Evolutionary conservation across 2,113 vertebrate genomes (phyloP), one percentile per base, ranked within the genome.

Genomic region (Sialia sialis): DNA sequence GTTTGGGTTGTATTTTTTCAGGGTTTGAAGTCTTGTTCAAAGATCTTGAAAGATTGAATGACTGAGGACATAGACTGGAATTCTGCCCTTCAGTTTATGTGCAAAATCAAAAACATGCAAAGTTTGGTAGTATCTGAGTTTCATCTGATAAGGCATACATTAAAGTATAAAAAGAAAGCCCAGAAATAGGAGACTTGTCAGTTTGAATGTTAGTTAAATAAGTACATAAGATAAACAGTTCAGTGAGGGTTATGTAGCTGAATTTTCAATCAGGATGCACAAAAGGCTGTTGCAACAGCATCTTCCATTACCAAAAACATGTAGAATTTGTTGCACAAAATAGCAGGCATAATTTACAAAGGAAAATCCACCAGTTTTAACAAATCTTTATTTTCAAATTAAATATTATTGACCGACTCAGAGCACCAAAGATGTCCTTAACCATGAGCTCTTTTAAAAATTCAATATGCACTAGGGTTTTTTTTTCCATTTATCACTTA

Each of bases 191-290:
- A 98, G 97, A 90, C 97, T 97, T 98, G 98, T 98, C 98, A 98
- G 97, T 98, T 97, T 97, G 97, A 98, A 98, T 98, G 98, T 98
- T 98, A 98, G 98, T 98, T 98, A 98, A 98, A 98, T 98, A 98
- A 98, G 97, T 98, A 98, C 97, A 97, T 97, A 98, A 98, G 97
- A 97, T 97, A 98, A 98, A 98, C 96, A 98, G 98, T 98, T 98
- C 98, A 96, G 94, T 93, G 96, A 97, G 96, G 98, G 98, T 98
- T 98, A 98, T 98, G 96, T 94, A 97, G 97, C 97, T 97, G 98
- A 98, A 98, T 98, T 98, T 98, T 98, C 98, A 98, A 98, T 97
- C 95, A 95, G 95, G 75, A 95, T 89, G 79, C 96, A 97, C 86
- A 95, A 78, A 95, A 97, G 94, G 52, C 94, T 96, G 69, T 86